These are phyloP conservation scores for Oenanthe oenanthe DNA, from an alignment of 2,113 vertebrate species.

Conservation along the genomic window DNA sequence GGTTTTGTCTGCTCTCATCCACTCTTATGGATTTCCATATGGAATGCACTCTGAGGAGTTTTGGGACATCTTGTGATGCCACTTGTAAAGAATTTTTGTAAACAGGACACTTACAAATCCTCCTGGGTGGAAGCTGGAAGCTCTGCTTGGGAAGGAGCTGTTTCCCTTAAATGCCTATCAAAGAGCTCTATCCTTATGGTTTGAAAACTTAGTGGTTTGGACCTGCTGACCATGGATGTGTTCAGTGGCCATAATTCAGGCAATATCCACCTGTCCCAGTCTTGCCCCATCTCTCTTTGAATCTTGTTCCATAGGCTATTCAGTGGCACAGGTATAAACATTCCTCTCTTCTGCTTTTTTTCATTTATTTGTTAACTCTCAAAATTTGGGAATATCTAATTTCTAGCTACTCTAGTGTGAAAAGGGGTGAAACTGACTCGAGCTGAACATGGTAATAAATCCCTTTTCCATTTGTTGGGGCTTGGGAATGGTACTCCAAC, in stretches of 20 bases:
- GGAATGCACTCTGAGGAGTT: neutral
- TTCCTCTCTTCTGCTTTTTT: neutral
- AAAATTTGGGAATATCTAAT: neutral
- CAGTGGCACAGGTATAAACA: neutral
- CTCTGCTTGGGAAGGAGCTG: neutral
- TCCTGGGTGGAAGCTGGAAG: neutral
- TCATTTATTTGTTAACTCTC: neutral
- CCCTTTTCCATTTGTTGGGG: neutral
- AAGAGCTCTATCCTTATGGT: neutral
- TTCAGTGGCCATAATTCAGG: neutral
- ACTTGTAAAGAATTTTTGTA: neutral
- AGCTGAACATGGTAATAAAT: neutral
- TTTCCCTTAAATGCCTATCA: neutral
- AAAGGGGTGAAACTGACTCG: neutral
- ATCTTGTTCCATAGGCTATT: neutral
- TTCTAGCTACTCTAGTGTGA: neutral
- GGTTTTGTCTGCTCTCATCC: neutral
- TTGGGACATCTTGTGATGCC: neutral
- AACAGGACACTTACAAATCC: neutral
- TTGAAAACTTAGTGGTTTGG: neutral
- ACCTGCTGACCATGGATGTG: neutral
- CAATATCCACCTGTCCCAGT: rapidly evolving
- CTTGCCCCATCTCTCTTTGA: neutral
- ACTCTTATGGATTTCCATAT: neutral
- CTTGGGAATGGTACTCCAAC: neutral